Conservation (phyloP, 2,888 invertebrate species). For the Coecobrya sp. region DNA sequence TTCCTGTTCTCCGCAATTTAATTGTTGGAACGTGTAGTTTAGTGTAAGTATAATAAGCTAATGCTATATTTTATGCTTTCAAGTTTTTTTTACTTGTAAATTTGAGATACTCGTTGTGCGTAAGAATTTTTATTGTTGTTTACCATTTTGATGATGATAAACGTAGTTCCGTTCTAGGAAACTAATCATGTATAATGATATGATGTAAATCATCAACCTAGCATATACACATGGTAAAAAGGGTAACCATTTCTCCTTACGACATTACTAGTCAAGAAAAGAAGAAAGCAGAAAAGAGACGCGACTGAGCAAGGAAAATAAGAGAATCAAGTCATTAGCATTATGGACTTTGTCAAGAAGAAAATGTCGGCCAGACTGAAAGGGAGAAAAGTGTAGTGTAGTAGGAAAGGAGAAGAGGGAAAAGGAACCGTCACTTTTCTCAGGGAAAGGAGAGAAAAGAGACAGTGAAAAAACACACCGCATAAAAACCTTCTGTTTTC, state of each 20-base stretch:
- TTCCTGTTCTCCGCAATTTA: slow-evolving; percentile 53
- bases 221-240: slow-evolving; percentile 49
- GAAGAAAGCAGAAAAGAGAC: not conserved
- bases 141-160: slow-evolving; percentile 66
- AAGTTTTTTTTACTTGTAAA: not conserved
- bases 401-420: slow-evolving; percentile 42
- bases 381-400: slow-evolving; percentile 2
- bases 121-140: slow-evolving; percentile 48
- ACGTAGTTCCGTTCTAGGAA: slow-evolving; percentile 55
- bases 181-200: slow-evolving; percentile 75
- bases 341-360: slow-evolving; percentile 66
- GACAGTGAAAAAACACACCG: slow-evolving; percentile 54
- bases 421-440: slow-evolving; percentile 67
- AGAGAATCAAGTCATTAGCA: slow-evolving; percentile 74
- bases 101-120: not conserved
- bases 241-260: slow-evolving; percentile 38
- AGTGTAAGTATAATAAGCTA: not conserved
- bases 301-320: slow-evolving; percentile 10
- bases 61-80: no score
- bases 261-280: slow-evolving; percentile 16
- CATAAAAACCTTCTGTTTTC: slow-evolving; percentile 34
- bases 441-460: slow-evolving; percentile 4
- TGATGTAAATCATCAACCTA: slow-evolving; percentile 62
- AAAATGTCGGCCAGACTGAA: slow-evolving; percentile 33
- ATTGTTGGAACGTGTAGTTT: slow-evolving; percentile 29